Conservation (phyloP, 2,888 invertebrate genomes). For the Schrankia costaestrigalis region DNA sequence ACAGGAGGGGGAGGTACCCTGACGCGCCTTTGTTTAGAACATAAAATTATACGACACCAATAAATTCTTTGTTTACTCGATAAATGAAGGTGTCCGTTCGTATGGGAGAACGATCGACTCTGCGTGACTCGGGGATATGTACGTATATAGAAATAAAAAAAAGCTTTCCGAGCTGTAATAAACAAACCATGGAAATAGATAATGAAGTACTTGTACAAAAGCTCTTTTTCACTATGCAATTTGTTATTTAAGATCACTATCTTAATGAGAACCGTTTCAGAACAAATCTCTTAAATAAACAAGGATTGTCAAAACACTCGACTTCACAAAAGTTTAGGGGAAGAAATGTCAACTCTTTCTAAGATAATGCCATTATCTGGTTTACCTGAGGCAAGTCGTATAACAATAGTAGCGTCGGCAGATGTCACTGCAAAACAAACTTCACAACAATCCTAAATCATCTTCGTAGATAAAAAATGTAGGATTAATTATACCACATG, state of each 20-base stretch:
- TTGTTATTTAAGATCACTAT: constrained; percentile 45
- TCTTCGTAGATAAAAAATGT: constrained; percentile 55
- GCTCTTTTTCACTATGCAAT: constrained; percentile 18
- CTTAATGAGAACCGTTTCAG: constrained; percentile 48
- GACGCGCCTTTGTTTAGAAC: constrained; percentile 76
- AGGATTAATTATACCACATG: constrained; percentile 61
- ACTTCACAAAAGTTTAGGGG: constrained; percentile 63
- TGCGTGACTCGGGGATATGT: constrained; percentile 44
- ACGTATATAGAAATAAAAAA: constrained; percentile 26
- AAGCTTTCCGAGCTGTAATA: constrained; percentile 25
- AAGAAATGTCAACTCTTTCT: constrained; percentile 73
- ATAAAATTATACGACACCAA: constrained; percentile 79
- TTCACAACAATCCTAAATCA: constrained; percentile 70
- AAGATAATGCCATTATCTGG: constrained; percentile 74
- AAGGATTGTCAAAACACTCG: constrained; percentile 71
- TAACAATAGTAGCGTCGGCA: constrained; percentile 67
- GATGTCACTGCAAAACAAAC: constrained; percentile 78
- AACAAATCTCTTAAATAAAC: constrained; percentile 63
- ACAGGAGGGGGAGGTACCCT: constrained; percentile 34
- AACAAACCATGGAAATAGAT: constrained; percentile 20
- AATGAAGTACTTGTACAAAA: constrained; percentile 11
- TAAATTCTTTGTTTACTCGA: constrained; percentile 77
- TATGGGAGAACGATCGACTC: constrained; percentile 52
- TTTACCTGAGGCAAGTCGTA: constrained; percentile 67
- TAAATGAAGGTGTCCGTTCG: constrained; percentile 65